These are phyloP conservation scores for Corticium candelabrum DNA, from an alignment of 37 sponge, comb jelly and placozoan species.

Conservation along the genomic window DNA sequence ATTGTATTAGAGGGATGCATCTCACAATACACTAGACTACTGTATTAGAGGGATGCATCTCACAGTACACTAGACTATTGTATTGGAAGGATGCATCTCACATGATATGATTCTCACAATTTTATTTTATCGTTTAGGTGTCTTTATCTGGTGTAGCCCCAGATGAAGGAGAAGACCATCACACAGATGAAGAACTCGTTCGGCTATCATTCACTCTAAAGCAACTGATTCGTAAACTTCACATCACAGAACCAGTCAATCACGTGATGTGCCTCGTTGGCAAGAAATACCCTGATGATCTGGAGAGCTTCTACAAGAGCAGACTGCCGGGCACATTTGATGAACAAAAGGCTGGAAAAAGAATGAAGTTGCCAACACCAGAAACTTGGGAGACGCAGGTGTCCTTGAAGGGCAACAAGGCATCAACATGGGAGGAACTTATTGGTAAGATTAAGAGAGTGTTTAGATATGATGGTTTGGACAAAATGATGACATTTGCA, in stretches of 20 bases:
- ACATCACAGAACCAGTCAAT: conserved; percentile 86
- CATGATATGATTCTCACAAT: no score
- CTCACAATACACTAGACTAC: no score
- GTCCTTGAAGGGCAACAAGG: conserved; percentile 85
- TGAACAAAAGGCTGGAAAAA: conserved; percentile 81
- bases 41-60: no score
- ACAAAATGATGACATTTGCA: neutral
- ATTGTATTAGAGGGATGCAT: no score
- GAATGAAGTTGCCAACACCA: conserved; percentile 92
- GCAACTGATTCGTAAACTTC: conserved; percentile 95
- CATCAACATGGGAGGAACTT: conserved; percentile 82
- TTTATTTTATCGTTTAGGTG: neutral
- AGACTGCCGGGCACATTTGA: conserved; percentile 88
- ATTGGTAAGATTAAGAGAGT: conserved; percentile 16
- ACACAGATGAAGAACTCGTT: conserved; percentile 48
- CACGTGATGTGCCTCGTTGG: conserved; percentile 92
- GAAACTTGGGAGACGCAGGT: conserved; percentile 99
- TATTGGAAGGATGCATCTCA: no score
- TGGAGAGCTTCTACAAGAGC: conserved; percentile 75
- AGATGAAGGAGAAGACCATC: neutral
- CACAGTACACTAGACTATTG: no score
- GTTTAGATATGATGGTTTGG: neutral
- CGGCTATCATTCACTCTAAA: conserved; percentile 88
- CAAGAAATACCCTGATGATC: conserved; percentile 82
- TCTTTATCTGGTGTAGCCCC: neutral